Percentiles rank a stretch among this genome's conserved stretches.
Conservation (phyloP, 2,797 vertebrate species). For the Pelochelys cantorii region DNA sequence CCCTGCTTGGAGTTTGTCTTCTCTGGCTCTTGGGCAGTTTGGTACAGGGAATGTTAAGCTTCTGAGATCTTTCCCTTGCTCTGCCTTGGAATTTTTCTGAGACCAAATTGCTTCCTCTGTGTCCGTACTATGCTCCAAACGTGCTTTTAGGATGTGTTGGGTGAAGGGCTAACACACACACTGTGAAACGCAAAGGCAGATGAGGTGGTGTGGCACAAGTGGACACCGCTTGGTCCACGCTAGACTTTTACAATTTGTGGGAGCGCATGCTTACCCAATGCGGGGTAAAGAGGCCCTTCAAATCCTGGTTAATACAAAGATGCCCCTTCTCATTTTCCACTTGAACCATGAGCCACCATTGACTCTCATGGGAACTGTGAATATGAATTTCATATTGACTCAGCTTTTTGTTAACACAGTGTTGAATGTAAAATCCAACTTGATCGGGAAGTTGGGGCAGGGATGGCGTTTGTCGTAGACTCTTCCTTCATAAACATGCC, state of each 20-base stretch:
- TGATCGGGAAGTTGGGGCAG: slow-evolving; percentile 31
- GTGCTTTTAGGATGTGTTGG: background rate
- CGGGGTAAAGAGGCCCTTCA: background rate
- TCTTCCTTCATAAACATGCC: background rate
- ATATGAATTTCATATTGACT: slow-evolving; percentile 61
- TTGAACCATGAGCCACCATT: background rate
- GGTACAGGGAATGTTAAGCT: background rate
- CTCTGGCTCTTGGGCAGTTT: background rate
- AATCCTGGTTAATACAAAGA: background rate
- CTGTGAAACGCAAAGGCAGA: background rate
- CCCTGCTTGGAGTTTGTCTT: slow-evolving; percentile 5
- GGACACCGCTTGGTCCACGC: background rate
- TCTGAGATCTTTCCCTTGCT: background rate
- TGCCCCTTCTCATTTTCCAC: background rate
- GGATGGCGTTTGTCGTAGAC: background rate
- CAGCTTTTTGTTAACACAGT: slow-evolving; percentile 34
- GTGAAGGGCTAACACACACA: background rate
- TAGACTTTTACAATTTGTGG: background rate
- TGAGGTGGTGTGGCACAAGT: background rate
- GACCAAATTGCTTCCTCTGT: slow-evolving; percentile 6
- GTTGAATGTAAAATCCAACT: background rate
- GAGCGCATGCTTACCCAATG: background rate
- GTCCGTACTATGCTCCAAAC: background rate
- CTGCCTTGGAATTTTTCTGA: background rate
- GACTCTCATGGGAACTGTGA: slow-evolving; percentile 58